Percentiles rank a stretch among this genome's conserved stretches.
Conservation (phyloP, 2,888 invertebrate genomes). For the Sinotaia quadrata region DNA sequence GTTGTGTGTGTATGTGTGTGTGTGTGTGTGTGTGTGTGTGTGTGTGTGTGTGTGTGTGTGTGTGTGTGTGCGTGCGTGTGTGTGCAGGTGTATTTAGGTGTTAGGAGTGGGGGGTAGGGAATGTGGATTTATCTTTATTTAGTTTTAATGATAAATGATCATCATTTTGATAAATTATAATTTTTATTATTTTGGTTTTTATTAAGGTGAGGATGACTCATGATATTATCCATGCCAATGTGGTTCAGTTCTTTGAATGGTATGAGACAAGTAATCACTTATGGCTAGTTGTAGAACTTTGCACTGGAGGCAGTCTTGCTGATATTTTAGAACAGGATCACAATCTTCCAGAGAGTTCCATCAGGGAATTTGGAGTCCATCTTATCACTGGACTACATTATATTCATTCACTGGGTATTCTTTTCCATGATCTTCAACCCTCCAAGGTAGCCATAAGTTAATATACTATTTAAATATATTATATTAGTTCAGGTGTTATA, state of each 20-base stretch:
- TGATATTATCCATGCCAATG: constrained; percentile 70
- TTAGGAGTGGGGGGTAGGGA: background rate
- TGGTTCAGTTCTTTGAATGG: constrained; percentile 73
- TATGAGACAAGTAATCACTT: constrained; percentile 73
- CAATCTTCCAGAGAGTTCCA: constrained; percentile 69
- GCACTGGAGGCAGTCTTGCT: constrained; percentile 70
- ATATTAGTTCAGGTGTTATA: background rate
- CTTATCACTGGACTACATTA: constrained; percentile 71
- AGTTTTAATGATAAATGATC: background rate
- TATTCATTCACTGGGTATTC: constrained; percentile 70
- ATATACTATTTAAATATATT: background rate
- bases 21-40: constrained; percentile 13
- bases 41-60: constrained; percentile 1
- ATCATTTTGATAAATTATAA: background rate
- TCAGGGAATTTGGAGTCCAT: constrained; percentile 68
- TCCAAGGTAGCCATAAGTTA: constrained; percentile 70
- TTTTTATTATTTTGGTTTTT: background rate
- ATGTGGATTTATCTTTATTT: background rate
- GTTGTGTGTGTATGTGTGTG: too few species aligned
- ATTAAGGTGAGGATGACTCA: constrained; percentile 71
- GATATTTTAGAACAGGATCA: constrained; percentile 68
- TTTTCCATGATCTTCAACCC: constrained; percentile 71
- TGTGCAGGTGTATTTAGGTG: background rate
- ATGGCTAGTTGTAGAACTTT: constrained; percentile 73
- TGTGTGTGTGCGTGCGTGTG: background rate